Percentiles rank a stretch among this genome's conserved stretches.
Conservation (phyloP, 1,140 invertebrate genomes). For the Helicoverpa armigera region DNA sequence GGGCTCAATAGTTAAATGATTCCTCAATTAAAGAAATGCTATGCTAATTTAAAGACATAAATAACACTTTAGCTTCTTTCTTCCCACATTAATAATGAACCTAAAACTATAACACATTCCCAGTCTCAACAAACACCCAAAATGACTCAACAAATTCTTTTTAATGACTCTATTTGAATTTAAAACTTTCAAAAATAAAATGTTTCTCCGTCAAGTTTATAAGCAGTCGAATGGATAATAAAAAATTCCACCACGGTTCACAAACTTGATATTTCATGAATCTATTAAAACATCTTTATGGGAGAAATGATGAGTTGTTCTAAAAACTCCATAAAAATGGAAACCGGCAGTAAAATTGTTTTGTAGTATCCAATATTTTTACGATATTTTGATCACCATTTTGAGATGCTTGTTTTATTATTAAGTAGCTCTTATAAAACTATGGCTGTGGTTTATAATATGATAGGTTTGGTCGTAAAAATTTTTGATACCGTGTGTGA, state of each 20-base stretch:
- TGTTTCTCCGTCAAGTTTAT: slow-evolving; percentile 45
- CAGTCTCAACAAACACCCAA: neutral
- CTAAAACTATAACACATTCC: neutral
- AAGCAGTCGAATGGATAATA: slow-evolving; percentile 54
- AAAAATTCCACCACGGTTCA: slow-evolving; percentile 47
- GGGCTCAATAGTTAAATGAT: no score
- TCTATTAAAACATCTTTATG: slow-evolving; percentile 67
- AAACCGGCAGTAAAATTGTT: slow-evolving; percentile 66
- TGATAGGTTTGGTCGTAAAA: slow-evolving; percentile 1
- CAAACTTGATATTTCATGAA: slow-evolving; percentile 49
- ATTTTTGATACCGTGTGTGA: neutral
- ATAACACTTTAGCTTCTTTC: no score
- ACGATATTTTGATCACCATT: slow-evolving; percentile 62
- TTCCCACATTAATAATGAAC: neutral
- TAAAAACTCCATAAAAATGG: slow-evolving; percentile 70
- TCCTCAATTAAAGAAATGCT: no score
- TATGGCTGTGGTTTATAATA: slow-evolving; percentile 11
- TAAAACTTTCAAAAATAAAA: slow-evolving; percentile 17
- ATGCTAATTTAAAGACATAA: no score
- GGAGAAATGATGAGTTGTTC: slow-evolving; percentile 70
- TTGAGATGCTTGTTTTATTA: slow-evolving; percentile 51
- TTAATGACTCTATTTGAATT: slow-evolving; percentile 40
- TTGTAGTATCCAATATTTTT: slow-evolving; percentile 64
- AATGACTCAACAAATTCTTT: slow-evolving; percentile 19
- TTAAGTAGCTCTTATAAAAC: slow-evolving; percentile 40